Base-by-base conservation (phyloP, 2,113 vertebrate genomes). In the Glaucidium brasilianum region DNA sequence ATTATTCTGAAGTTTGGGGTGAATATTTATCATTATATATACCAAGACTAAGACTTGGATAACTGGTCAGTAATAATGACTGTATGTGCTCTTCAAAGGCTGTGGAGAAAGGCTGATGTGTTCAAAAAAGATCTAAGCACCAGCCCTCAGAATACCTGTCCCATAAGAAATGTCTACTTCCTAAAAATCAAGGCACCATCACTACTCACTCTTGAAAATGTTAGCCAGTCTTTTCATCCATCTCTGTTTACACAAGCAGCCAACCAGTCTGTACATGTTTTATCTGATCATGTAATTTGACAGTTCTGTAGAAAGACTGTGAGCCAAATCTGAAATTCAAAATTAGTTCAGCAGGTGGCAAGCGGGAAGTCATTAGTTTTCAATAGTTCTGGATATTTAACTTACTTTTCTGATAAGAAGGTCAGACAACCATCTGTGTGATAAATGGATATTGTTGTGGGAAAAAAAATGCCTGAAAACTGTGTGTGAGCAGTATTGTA, bases 341-440 rank as follows among this genome's bases (percentile, higher is more conserved):
- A 90, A 55, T 79, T 50, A 41, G 5, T 83, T 73, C 62, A 69
- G n/a, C 74, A 69, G 59, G 45, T 95, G 55, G 69, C 78, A 74
- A 59, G 74, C 2, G 2, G 32, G 80, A 90, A 86, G 75, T 64
- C 67, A 78, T 59, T 95, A 39, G 63, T 69, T 85, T 85, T 68
- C 50, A 92, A 63, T 85, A 93, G 88, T 63, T 66, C 27, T 5
- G 2, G 76, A 22, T 94, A 82, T 90, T 89, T 96, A 35, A 66
- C 50, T 90, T 35, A 29, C 49, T 90, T 90, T 50, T 77, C 66
- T 87, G 79, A 94, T 69, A 96, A 94, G 60, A 32, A 92, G 88
- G 19, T 78, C 72, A 95, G n/a, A 26, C 32, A 43, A 58, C 58
- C 79, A 43, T 39, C 66, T 96, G 52, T 14, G 26, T 91, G 29